Conservation (phyloP, 2,797 vertebrate genomes). For the Gallinago solitaria region DNA sequence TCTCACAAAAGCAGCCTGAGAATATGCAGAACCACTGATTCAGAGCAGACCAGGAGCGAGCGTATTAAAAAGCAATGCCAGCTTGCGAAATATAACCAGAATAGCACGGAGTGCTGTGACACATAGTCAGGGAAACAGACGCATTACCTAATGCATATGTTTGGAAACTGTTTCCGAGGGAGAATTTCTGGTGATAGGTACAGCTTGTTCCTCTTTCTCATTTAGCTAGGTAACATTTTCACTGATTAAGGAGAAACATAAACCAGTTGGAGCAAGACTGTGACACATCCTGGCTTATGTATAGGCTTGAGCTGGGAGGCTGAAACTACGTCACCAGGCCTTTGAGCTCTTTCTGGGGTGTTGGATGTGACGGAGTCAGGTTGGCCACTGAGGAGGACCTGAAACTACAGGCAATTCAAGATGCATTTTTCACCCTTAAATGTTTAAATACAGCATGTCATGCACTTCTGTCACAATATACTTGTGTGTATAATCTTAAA, state of each 20-base stretch:
- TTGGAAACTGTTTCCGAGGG: conserved; percentile 40
- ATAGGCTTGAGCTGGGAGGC: neutral
- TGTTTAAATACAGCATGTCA: neutral
- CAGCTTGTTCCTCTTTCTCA: conserved; percentile 22
- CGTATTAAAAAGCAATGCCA: neutral
- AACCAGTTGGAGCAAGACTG: neutral
- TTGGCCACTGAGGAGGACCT: neutral
- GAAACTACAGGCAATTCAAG: neutral
- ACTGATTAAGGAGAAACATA: conserved; percentile 5
- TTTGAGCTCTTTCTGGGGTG: neutral
- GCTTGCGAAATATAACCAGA: conserved; percentile 36
- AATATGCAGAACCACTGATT: conserved; percentile 5
- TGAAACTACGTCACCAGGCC: neutral
- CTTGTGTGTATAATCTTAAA: neutral
- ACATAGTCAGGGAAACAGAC: conserved; percentile 27
- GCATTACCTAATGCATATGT: conserved; percentile 57
- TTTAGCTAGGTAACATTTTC: conserved; percentile 51
- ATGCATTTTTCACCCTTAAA: neutral
- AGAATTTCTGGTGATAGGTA: conserved; percentile 44
- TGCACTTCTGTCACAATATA: neutral
- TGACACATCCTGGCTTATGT: neutral
- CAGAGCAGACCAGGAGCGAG: neutral
- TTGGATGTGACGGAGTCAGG: neutral
- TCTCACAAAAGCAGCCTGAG: neutral
- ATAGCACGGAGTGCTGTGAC: conserved; percentile 30